Evolutionary conservation across 2,888 invertebrate species (phyloP).

Genomic region (Tetanocera ferruginea): DNA sequence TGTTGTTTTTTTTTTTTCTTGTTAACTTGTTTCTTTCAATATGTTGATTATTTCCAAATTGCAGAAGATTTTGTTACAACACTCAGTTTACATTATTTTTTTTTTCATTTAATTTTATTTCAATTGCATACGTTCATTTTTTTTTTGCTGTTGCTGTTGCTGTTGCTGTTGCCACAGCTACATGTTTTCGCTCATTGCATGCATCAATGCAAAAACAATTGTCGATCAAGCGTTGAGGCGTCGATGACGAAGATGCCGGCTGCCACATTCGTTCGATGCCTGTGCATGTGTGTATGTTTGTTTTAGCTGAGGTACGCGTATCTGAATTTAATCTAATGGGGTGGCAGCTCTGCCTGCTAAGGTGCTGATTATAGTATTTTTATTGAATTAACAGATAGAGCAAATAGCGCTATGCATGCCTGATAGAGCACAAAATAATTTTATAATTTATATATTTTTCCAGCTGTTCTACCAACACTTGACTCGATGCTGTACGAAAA

Average conservation of each 20-base stretch:
- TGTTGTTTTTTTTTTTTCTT: conserved; percentile 17
- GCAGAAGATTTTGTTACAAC: conserved; percentile 19
- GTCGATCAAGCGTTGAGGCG: conserved; percentile 24
- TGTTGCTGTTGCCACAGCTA: conserved; percentile 30
- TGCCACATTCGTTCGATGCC: neutral
- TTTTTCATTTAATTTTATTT: neutral
- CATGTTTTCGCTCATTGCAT: conserved; percentile 20
- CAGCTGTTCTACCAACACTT: no score
- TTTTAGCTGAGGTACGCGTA: no score
- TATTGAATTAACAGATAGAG: no score
- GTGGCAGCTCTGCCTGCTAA: no score
- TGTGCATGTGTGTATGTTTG: no score
- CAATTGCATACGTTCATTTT: conserved; percentile 1
- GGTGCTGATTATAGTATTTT: no score
- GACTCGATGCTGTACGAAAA: no score
- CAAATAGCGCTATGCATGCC: no score
- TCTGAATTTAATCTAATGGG: no score
- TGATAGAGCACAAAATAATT: no score
- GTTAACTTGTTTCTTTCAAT: conserved; percentile 20
- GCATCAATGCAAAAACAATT: conserved; percentile 37
- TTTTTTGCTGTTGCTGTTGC: neutral
- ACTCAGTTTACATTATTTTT: neutral
- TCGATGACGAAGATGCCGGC: conserved; percentile 13
- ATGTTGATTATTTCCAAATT: conserved; percentile 27
- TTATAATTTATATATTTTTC: no score